Evolutionary conservation across 2,113 vertebrate species (phyloP).

Genomic region (Sprattus sprattus): DNA sequence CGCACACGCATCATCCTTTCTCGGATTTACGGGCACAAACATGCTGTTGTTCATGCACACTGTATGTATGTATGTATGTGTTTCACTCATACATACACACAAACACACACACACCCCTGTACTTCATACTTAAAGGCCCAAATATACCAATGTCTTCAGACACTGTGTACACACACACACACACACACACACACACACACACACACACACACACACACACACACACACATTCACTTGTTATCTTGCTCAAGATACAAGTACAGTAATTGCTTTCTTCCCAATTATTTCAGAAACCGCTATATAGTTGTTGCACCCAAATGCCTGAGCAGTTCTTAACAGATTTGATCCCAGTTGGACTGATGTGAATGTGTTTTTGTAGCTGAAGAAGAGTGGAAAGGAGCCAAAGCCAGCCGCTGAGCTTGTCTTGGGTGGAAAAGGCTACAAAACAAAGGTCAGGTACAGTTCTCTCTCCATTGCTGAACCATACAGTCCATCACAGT

Average conservation of each 20-base stretch:
- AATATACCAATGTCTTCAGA: no score
- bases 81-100: no score
- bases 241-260: not conserved
- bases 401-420: slow-evolving; percentile 78
- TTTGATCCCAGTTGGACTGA: not conserved
- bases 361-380: slow-evolving; percentile 56
- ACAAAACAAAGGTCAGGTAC: slow-evolving; percentile 79
- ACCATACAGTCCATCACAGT: not conserved
- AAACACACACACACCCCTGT: no score
- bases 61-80: no score
- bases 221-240: not conserved
- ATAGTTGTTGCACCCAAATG: not conserved
- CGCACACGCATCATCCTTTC: no score
- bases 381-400: slow-evolving; percentile 83
- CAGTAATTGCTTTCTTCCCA: not conserved
- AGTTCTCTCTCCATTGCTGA: not conserved
- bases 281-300: not conserved
- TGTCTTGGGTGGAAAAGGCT: slow-evolving; percentile 65
- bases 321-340: not conserved
- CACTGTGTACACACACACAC: not conserved
- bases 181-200: not conserved
- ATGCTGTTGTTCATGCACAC: no score
- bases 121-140: no score
- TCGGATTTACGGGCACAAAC: no score
- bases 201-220: slow-evolving; percentile 10